Conservation (phyloP, 2,113 vertebrate species). For the Caranx melampygus region DNA sequence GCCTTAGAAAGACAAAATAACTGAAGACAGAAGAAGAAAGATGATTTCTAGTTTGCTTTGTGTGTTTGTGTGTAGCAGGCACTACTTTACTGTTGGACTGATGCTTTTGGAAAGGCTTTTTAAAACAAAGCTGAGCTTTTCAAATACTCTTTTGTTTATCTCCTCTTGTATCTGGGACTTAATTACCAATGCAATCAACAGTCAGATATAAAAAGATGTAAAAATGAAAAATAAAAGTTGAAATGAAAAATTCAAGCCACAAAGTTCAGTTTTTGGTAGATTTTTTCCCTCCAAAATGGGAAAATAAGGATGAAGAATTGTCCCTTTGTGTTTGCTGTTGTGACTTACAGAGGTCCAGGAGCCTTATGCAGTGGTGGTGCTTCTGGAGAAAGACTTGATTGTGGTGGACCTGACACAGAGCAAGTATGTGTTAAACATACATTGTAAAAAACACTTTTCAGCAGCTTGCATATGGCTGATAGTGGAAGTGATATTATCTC, state of each 20-base stretch:
- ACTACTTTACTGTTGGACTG: too few species aligned
- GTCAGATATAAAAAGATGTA: background rate
- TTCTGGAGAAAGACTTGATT: constrained; percentile 96
- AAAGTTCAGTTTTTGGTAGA: background rate
- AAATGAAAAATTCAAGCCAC: background rate
- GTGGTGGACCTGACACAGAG: constrained; percentile 95
- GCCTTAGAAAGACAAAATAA: too few species aligned
- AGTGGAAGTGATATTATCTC: background rate
- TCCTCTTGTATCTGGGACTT: background rate
- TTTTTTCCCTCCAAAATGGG: background rate
- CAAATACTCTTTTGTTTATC: background rate
- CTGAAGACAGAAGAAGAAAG: too few species aligned
- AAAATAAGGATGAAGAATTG: background rate
- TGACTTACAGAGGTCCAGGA: constrained; percentile 91
- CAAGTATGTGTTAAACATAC: constrained; percentile 87
- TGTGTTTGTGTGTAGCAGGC: too few species aligned
- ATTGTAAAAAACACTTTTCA: background rate
- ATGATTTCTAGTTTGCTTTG: too few species aligned
- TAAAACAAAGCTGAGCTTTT: background rate
- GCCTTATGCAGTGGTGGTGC: constrained; percentile 94
- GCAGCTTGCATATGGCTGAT: background rate
- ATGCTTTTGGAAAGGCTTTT: too few species aligned
- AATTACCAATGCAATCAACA: too few species aligned
- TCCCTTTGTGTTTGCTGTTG: constrained; percentile 20
- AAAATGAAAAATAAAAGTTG: too few species aligned